A percentile compares a stretch with the other conserved stretches of the same genome.
Evolutionary conservation across 2,113 vertebrate genomes (phyloP).

Genomic region (Mus pahari): DNA sequence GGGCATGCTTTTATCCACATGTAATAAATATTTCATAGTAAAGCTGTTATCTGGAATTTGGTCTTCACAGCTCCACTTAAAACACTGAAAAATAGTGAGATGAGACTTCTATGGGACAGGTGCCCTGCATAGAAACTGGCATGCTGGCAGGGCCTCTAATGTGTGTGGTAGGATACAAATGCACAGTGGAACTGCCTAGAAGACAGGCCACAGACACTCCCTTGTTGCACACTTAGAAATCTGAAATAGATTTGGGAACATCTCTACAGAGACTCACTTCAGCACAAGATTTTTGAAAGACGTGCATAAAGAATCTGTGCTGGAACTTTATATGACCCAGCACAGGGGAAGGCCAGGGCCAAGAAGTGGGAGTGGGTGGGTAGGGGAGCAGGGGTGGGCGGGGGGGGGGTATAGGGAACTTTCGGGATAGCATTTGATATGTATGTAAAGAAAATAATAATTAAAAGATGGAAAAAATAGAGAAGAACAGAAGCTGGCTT

Average conservation of each 20-base stretch:
- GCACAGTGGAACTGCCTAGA: neutral
- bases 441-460: too few relatives aligned
- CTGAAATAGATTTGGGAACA: slow-evolving; percentile 30
- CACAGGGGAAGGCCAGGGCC: too few relatives aligned
- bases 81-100: slow-evolving; percentile 63
- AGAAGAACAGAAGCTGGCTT: slow-evolving; percentile 86
- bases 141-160: neutral
- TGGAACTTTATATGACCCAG: too few relatives aligned
- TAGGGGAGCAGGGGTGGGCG: too few relatives aligned
- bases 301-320: too few relatives aligned
- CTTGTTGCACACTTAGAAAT: accelerated
- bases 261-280: slow-evolving; percentile 33
- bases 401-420: too few relatives aligned
- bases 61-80: slow-evolving; percentile 50
- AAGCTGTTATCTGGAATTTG: slow-evolving; percentile 70
- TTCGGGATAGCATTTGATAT: too few relatives aligned
- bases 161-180: neutral
- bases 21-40: slow-evolving; percentile 66
- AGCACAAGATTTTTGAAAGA: neutral
- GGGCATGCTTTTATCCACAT: slow-evolving; percentile 50
- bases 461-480: too few relatives aligned
- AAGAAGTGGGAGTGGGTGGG: too few relatives aligned
- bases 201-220: too few relatives aligned
- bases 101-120: neutral
- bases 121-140: slow-evolving; percentile 6